Conservation (phyloP, 2,113 vertebrate species). For the Oryzias javanicus region DNA sequence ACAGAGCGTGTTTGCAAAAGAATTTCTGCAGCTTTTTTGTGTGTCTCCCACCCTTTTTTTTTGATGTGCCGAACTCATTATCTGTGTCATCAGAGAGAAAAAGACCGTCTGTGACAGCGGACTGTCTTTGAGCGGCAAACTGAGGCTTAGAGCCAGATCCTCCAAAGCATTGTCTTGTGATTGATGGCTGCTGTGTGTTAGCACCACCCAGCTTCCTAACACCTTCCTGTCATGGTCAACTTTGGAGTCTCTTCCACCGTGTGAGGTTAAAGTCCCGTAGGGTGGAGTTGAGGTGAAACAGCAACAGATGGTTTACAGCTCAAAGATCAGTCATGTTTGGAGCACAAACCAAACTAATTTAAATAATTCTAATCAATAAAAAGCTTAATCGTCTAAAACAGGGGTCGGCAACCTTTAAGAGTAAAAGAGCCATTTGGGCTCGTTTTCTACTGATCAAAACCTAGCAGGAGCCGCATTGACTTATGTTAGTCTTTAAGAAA, state of each 20-base stretch:
- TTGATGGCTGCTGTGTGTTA: constrained; percentile 41
- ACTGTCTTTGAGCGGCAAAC: constrained; percentile 15
- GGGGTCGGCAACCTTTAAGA: too few species aligned
- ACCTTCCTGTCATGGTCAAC: constrained; percentile 19
- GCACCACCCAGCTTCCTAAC: constrained; percentile 38
- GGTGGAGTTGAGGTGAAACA: too few species aligned
- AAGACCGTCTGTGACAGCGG: constrained; percentile 37
- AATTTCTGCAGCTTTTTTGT: constrained; percentile 44
- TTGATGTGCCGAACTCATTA: constrained; percentile 38
- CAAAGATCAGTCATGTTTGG: too few species aligned
- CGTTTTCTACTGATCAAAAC: too few species aligned
- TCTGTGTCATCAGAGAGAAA: constrained; percentile 27
- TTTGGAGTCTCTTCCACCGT: background rate
- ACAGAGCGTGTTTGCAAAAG: constrained; percentile 44
- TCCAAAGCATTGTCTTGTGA: constrained; percentile 32
- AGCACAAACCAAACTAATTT: too few species aligned
- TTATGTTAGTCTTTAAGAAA: too few species aligned
- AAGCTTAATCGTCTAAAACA: too few species aligned
- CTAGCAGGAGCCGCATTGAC: too few species aligned
- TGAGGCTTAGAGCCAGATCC: constrained; percentile 20
- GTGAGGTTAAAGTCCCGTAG: background rate
- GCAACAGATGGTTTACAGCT: too few species aligned
- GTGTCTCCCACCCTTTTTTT: constrained; percentile 40
- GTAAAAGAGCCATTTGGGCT: too few species aligned
- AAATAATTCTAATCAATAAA: too few species aligned